Evolutionary conservation across 2,888 invertebrate species (phyloP).

Genomic region (Orchesellides sinensis): DNA sequence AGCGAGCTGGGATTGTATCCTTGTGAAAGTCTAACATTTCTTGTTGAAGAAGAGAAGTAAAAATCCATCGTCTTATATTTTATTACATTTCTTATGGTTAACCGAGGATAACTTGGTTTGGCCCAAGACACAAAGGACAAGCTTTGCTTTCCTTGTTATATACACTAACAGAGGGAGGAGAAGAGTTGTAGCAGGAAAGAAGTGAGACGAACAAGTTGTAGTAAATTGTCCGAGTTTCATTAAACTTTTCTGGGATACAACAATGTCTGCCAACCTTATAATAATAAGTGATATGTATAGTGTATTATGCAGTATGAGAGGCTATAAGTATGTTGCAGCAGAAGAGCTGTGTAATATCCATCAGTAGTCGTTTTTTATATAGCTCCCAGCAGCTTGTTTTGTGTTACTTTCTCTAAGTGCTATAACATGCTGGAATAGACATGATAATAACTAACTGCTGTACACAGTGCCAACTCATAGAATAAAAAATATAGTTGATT

Average conservation of each 20-base stretch:
- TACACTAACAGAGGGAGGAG: not conserved
- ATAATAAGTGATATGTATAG: not conserved
- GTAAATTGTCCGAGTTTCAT: slow-evolving; percentile 53
- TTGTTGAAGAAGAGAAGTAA: not conserved
- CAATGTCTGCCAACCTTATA: slow-evolving; percentile 3
- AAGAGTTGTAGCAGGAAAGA: slow-evolving; percentile 6
- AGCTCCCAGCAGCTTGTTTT: slow-evolving; percentile 1
- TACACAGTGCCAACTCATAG: no score
- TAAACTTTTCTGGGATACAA: slow-evolving; percentile 36
- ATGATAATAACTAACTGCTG: no score
- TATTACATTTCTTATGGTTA: slow-evolving; percentile 47
- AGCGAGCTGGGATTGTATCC: no score
- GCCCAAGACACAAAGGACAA: slow-evolving; percentile 16
- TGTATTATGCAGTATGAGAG: not conserved
- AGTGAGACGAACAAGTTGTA: slow-evolving; percentile 37
- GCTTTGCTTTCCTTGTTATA: slow-evolving; percentile 6
- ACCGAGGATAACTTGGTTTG: slow-evolving; percentile 46
- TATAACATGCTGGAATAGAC: no score
- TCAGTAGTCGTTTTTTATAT: no score
- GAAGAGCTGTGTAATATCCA: not conserved
- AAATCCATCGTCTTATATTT: slow-evolving; percentile 12
- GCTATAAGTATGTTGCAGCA: no score
- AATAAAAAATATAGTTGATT: no score
- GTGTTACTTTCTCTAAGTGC: no score
- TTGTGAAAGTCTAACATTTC: not conserved